These are phyloP conservation scores for Clistopyga incitator DNA, from an alignment of 2,888 invertebrate genomes.

Conservation along the genomic window DNA sequence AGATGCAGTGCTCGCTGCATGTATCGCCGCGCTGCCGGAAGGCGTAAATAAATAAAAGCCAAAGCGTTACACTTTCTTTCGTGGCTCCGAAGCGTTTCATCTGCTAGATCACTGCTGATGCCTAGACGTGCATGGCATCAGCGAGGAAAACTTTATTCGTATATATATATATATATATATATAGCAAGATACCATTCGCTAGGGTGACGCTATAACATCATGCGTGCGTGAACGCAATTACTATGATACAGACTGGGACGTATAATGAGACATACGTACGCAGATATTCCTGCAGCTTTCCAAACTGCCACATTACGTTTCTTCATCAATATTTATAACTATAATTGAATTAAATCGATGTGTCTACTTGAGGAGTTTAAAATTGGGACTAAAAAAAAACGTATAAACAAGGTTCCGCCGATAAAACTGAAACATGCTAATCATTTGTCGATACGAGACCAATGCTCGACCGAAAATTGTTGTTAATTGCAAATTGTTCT, in stretches of 20 bases:
- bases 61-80: conserved; percentile 33
- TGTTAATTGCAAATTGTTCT: no score
- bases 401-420: no score
- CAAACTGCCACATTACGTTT: no score
- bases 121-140: not conserved
- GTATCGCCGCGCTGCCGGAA: not conserved
- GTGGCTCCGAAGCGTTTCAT: conserved; percentile 41
- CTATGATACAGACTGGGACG: not conserved
- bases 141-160: conserved; percentile 34
- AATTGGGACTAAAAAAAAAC: no score
- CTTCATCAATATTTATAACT: no score
- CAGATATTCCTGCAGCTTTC: no score
- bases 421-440: no score
- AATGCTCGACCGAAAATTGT: no score
- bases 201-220: conserved; percentile 12
- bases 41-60: conserved; percentile 36
- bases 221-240: conserved; percentile 15
- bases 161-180: not conserved
- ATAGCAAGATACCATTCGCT: not conserved
- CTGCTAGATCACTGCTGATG: conserved; percentile 16
- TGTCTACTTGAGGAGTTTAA: not conserved
- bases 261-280: not conserved
- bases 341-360: not conserved
- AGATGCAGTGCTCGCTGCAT: conserved; percentile 9
- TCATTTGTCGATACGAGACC: no score